Percentiles rank a stretch among this genome's conserved stretches.
Evolutionary conservation across 2,888 invertebrate genomes (phyloP).

Genomic region (Pyrrhia umbra): DNA sequence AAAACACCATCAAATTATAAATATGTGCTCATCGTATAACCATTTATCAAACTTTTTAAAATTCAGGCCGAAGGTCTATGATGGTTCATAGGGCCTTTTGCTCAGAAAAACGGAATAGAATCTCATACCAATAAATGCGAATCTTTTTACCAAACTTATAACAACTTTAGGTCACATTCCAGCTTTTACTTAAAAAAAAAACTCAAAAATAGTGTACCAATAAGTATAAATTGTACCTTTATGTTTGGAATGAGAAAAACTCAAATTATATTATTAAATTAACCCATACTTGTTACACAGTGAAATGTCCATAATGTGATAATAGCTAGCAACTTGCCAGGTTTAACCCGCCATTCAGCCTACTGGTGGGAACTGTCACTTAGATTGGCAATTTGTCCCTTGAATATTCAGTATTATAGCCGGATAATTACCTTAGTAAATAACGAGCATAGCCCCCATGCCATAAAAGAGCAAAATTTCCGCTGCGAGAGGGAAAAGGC

Average conservation of each 20-base stretch:
- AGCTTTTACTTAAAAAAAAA: too few species aligned
- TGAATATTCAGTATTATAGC: slow-evolving; percentile 83
- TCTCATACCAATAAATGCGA: background rate
- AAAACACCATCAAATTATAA: slow-evolving; percentile 63
- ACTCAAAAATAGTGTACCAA: too few species aligned
- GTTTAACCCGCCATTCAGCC: slow-evolving; percentile 34
- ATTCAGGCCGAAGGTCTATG: background rate
- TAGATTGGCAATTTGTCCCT: slow-evolving; percentile 80
- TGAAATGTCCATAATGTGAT: slow-evolving; percentile 37
- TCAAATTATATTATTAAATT: slow-evolving; percentile 12
- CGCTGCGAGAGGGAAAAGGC: slow-evolving; percentile 86
- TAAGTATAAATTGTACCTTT: too few species aligned
- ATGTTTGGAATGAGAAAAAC: background rate
- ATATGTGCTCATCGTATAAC: slow-evolving; percentile 39
- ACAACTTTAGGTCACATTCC: background rate
- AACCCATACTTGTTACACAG: slow-evolving; percentile 20
- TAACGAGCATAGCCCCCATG: slow-evolving; percentile 84
- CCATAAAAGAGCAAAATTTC: slow-evolving; percentile 89
- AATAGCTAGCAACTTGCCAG: slow-evolving; percentile 37
- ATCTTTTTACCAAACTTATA: background rate
- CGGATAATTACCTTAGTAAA: slow-evolving; percentile 86
- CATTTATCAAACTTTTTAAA: background rate
- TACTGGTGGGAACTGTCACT: slow-evolving; percentile 76
- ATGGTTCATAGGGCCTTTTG: background rate
- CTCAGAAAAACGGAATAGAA: background rate